phyloP scores from a whole-genome alignment of 2,888 invertebrate genomes.

The Diachrysia chrysitis region DNA sequence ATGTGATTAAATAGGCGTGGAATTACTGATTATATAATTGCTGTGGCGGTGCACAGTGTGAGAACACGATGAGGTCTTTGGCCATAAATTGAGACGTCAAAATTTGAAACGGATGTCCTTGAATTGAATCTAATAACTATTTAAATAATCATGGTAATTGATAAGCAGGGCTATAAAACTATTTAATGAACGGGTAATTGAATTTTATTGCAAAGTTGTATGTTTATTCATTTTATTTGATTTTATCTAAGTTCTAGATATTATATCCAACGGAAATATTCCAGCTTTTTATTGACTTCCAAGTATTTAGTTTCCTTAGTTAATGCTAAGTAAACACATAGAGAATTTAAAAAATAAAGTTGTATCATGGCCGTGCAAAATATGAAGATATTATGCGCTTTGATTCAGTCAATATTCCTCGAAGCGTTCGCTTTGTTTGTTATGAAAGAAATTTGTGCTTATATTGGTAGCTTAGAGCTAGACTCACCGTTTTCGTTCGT shows the following conservation, averaged over 20 bases:
- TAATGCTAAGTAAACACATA: background rate
- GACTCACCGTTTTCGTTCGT: slow-evolving; percentile 90
- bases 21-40: slow-evolving; percentile 61
- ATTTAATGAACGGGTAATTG: slow-evolving; percentile 1
- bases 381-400: background rate
- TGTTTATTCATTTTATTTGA: slow-evolving; percentile 2
- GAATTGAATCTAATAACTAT: slow-evolving; percentile 36
- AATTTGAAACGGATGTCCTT: slow-evolving; percentile 27
- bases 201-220: background rate
- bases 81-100: slow-evolving; percentile 51
- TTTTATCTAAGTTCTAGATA: slow-evolving; percentile 1
- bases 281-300: background rate
- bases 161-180: slow-evolving; percentile 28
- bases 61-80: slow-evolving; percentile 29
- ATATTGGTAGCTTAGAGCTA: too few species aligned
- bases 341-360: background rate
- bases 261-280: background rate
- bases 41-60: slow-evolving; percentile 48
- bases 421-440: background rate
- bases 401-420: background rate
- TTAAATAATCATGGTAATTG: slow-evolving; percentile 27
- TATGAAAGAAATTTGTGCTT: background rate
- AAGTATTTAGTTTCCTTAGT: slow-evolving; percentile 4
- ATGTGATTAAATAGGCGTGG: slow-evolving; percentile 67
- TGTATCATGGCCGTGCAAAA: background rate